Evolutionary conservation across 2,888 invertebrate genomes (phyloP).

Genomic region (Ophioninae sp.): DNA sequence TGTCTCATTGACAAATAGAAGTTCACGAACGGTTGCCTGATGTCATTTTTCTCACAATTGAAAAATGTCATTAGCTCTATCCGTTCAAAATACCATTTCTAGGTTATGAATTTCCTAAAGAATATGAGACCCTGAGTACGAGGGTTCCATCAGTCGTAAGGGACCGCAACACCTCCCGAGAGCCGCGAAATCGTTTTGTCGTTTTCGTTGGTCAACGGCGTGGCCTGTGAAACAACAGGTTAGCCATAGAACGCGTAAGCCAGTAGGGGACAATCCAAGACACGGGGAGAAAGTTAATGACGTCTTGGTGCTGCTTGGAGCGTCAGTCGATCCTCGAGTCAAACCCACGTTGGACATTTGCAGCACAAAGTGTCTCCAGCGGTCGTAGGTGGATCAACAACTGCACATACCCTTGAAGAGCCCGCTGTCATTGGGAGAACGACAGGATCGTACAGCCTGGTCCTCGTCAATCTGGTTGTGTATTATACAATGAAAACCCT

Average conservation of each 20-base stretch:
- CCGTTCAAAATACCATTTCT: too few species aligned
- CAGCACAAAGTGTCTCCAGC: constrained; percentile 33
- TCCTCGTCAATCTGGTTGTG: constrained; percentile 37
- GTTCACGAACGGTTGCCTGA: too few species aligned
- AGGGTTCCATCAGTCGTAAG: too few species aligned
- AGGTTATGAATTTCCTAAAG: too few species aligned
- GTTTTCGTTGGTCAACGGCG: background rate
- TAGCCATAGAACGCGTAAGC: constrained; percentile 30
- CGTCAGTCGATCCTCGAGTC: constrained; percentile 31
- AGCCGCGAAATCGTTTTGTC: constrained; percentile 22
- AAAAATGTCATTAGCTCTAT: too few species aligned
- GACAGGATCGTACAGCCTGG: background rate
- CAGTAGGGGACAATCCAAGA: constrained; percentile 19
- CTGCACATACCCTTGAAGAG: constrained; percentile 1
- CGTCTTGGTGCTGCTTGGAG: constrained; percentile 32
- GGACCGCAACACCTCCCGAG: constrained; percentile 7
- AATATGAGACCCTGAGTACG: too few species aligned
- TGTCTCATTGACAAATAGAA: too few species aligned
- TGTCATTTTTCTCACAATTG: too few species aligned
- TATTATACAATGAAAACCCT: constrained; percentile 29
- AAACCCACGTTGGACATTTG: constrained; percentile 29
- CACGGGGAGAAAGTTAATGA: constrained; percentile 51
- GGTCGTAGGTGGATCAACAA: background rate
- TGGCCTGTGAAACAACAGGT: constrained; percentile 6
- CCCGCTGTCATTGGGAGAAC: constrained; percentile 20